Evolutionary conservation across 2,113 vertebrate genomes (phyloP).

Genomic region (Galemys pyrenaicus): DNA sequence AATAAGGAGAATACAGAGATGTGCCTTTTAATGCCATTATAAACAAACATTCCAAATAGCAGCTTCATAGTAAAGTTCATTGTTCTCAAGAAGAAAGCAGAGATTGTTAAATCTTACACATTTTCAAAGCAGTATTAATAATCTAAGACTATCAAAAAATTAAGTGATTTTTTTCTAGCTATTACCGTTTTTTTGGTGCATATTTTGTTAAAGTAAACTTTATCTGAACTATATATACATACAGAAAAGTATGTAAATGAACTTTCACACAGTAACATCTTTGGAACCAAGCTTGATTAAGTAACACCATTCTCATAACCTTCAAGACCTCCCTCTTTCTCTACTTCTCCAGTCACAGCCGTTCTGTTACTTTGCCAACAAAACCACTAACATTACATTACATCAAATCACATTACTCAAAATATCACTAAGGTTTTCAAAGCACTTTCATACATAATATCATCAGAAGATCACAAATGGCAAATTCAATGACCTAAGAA

Average conservation of each 20-base stretch:
- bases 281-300: constrained; percentile 2
- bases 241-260: constrained; percentile 8
- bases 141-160: background rate
- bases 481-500: background rate
- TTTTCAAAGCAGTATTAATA: constrained; percentile 11
- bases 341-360: background rate
- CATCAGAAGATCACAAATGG: constrained; percentile 43
- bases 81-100: background rate
- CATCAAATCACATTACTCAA: constrained; percentile 43
- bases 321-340: background rate
- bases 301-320: background rate
- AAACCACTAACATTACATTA: background rate
- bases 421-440: constrained; percentile 34
- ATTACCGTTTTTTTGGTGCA: background rate
- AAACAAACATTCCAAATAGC: background rate
- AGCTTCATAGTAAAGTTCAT: background rate
- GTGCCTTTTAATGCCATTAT: background rate
- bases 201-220: constrained; percentile 9
- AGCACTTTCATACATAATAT: background rate
- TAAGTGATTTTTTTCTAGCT: constrained; percentile 1
- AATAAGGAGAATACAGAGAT: background rate
- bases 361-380: background rate
- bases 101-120: background rate
- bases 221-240: background rate
- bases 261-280: background rate